phyloP scores from a whole-genome alignment of 2,797 vertebrate genomes.

The Heterohyrax brucei region DNA sequence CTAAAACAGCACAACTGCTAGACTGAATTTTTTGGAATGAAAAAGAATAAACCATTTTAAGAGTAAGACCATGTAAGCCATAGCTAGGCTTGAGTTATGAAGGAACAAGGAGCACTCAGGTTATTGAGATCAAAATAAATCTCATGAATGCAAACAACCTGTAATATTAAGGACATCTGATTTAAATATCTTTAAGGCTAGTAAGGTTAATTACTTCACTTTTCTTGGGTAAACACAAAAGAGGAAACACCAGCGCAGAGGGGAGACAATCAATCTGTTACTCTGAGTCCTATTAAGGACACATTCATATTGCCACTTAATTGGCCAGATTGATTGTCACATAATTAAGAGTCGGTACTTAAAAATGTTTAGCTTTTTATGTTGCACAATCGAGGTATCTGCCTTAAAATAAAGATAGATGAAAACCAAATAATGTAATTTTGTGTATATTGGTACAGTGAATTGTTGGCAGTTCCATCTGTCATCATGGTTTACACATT shows the following conservation, averaged over 20 bases:
- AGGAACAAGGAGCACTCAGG: neutral
- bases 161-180: slow-evolving; percentile 13
- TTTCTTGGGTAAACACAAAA: slow-evolving; percentile 13
- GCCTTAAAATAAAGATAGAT: slow-evolving; percentile 53
- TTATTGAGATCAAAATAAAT: neutral
- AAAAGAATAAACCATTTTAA: neutral
- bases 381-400: neutral
- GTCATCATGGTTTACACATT: slow-evolving; percentile 77
- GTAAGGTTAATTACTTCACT: neutral
- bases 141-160: neutral
- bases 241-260: slow-evolving; percentile 25
- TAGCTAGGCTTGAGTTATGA: neutral
- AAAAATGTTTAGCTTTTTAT: slow-evolving; percentile 37
- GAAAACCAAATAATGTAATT: slow-evolving; percentile 72
- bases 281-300: neutral
- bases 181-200: slow-evolving; percentile 24
- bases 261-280: neutral
- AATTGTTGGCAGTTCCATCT: slow-evolving; percentile 48
- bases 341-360: slow-evolving; percentile 49
- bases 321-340: neutral
- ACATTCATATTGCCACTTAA: neutral
- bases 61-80: neutral
- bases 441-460: neutral
- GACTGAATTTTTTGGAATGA: neutral
- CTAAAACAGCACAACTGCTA: neutral